phyloP scores from a whole-genome alignment of 2,888 invertebrate species.

The Tetrapedia diversipes region DNA sequence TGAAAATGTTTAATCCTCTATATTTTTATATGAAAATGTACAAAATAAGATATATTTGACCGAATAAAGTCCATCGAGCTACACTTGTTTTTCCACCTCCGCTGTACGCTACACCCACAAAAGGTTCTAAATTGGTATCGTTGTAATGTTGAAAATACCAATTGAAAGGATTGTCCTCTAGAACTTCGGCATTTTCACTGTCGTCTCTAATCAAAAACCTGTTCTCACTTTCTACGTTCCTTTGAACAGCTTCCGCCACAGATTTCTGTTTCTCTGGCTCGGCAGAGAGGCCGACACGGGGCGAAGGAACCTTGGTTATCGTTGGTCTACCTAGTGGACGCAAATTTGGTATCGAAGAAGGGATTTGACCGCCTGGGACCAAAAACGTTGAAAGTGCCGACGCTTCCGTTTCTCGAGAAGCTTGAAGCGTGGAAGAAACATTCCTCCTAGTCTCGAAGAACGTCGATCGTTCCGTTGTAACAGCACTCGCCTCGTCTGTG shows the following conservation, averaged over 20 bases:
- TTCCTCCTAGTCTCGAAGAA: slow-evolving; percentile 49
- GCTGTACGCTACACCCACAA: slow-evolving; percentile 78
- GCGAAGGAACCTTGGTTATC: slow-evolving; percentile 86
- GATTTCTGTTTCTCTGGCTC: slow-evolving; percentile 57
- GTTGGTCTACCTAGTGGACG: slow-evolving; percentile 84
- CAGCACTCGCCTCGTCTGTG: slow-evolving; percentile 34
- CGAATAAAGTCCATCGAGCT: slow-evolving; percentile 51
- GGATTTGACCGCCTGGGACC: slow-evolving; percentile 85
- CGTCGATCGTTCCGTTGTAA: slow-evolving; percentile 24
- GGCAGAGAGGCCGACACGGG: slow-evolving; percentile 72
- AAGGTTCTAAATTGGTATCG: slow-evolving; percentile 85
- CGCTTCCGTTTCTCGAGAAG: slow-evolving; percentile 81
- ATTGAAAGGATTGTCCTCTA: slow-evolving; percentile 86
- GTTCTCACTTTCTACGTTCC: slow-evolving; percentile 80
- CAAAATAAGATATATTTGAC: slow-evolving; percentile 52
- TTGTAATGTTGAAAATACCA: slow-evolving; percentile 96
- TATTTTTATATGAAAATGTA: slow-evolving; percentile 42
- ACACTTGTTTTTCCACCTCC: slow-evolving; percentile 23
- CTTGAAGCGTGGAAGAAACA: slow-evolving; percentile 31
- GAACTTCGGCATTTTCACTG: slow-evolving; percentile 83
- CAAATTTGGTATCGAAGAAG: slow-evolving; percentile 71
- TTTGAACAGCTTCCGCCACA: slow-evolving; percentile 50
- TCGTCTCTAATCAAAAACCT: too few relatives aligned
- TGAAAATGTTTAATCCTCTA: slow-evolving; percentile 18
- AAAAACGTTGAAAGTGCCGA: slow-evolving; percentile 86